Evolutionary conservation across 2,797 vertebrate species (phyloP).

Genomic region (Chelon labrosus): DNA sequence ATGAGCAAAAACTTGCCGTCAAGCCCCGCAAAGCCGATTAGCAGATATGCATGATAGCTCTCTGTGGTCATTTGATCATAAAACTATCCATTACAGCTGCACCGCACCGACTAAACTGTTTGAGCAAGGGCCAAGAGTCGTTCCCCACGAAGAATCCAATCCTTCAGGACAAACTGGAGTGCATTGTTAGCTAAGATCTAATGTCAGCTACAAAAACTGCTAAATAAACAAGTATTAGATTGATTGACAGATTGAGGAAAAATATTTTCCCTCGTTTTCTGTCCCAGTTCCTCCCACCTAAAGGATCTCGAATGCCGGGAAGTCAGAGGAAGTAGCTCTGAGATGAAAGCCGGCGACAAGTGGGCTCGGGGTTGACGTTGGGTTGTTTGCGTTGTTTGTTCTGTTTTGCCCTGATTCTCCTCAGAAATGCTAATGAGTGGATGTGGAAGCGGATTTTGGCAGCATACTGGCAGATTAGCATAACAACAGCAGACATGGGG

Average conservation of each 20-base stretch:
- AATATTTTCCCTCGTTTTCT: conserved; percentile 44
- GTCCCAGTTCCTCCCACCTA: conserved; percentile 59
- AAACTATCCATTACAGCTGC: not conserved
- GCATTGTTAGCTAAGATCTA: conserved; percentile 2
- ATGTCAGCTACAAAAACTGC: conserved; percentile 32
- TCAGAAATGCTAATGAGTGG: conserved; percentile 77
- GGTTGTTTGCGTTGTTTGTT: conserved; percentile 65
- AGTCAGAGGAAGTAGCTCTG: conserved; percentile 28
- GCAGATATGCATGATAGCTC: not conserved
- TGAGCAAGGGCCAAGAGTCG: not conserved
- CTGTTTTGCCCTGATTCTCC: conserved; percentile 68
- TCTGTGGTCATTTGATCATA: not conserved
- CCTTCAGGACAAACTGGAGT: not conserved
- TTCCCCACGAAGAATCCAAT: conserved; percentile 17
- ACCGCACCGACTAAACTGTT: not conserved
- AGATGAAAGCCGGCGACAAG: conserved; percentile 69
- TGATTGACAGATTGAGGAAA: conserved; percentile 70
- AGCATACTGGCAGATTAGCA: conserved; percentile 71
- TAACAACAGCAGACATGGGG: conserved; percentile 66
- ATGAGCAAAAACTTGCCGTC: not conserved
- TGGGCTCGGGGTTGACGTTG: conserved; percentile 47
- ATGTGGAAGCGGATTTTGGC: conserved; percentile 52
- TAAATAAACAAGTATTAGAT: conserved; percentile 50
- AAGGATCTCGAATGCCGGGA: conserved; percentile 26
- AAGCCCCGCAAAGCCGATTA: not conserved